These are phyloP conservation scores for Nebria salina DNA, from an alignment of 2,888 invertebrate genomes.

Conservation along the genomic window DNA sequence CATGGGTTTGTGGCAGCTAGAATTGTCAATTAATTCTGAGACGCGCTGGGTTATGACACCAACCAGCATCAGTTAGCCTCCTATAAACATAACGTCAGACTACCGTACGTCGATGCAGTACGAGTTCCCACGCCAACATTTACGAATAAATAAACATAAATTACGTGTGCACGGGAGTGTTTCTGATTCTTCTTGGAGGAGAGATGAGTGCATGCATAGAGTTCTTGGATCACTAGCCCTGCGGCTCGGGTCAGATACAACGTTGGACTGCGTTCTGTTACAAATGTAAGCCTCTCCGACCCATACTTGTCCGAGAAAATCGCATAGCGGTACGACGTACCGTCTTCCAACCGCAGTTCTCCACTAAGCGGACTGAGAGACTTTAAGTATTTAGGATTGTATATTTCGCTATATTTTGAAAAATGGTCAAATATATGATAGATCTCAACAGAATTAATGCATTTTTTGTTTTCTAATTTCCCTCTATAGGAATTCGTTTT, in stretches of 20 bases:
- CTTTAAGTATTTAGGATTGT: too few relatives aligned
- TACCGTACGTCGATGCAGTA: not conserved
- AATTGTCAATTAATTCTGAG: not conserved
- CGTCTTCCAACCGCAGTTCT: not conserved
- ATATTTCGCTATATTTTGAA: too few relatives aligned
- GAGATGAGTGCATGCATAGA: not conserved
- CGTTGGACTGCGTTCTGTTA: not conserved
- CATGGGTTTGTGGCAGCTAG: too few relatives aligned
- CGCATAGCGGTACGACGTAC: slow-evolving; percentile 4
- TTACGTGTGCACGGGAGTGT: slow-evolving; percentile 51
- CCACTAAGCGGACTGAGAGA: too few relatives aligned
- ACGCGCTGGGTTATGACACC: not conserved
- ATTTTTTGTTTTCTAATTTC: too few relatives aligned
- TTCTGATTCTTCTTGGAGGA: not conserved
- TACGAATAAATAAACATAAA: slow-evolving; percentile 57
- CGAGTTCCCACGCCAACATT: slow-evolving; percentile 54
- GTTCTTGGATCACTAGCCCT: slow-evolving; percentile 8
- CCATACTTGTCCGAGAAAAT: not conserved
- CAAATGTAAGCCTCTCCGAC: slow-evolving; percentile 7
- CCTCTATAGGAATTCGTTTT: too few relatives aligned
- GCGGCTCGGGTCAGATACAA: slow-evolving; percentile 3
- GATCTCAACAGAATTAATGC: too few relatives aligned
- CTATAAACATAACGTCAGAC: not conserved
- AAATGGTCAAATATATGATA: too few relatives aligned
- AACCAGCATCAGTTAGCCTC: too few relatives aligned